These are phyloP conservation scores for Orthosia incerta DNA, from an alignment of 2,888 invertebrate genomes.

Conservation along the genomic window DNA sequence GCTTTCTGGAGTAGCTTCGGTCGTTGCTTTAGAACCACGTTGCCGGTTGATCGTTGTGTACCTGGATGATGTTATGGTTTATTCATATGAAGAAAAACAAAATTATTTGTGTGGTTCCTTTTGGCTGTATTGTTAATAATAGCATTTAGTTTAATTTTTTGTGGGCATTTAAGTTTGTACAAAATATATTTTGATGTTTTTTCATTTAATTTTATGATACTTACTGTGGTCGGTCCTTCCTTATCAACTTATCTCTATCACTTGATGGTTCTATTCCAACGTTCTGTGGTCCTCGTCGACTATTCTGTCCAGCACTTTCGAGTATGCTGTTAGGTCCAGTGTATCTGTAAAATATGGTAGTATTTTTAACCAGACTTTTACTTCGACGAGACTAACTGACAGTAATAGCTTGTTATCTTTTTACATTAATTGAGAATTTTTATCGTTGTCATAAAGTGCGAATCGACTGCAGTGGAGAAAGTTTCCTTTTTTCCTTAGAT, in stretches of 20 bases:
- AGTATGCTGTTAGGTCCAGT: constrained; percentile 70
- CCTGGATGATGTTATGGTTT: constrained; percentile 71
- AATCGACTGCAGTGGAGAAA: too few species aligned
- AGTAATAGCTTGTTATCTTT: too few species aligned
- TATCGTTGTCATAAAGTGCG: too few species aligned
- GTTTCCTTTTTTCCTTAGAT: too few species aligned
- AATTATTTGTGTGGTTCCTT: neutral
- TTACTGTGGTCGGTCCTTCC: constrained; percentile 90
- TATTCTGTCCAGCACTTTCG: constrained; percentile 74
- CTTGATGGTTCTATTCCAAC: constrained; percentile 86
- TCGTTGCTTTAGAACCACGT: constrained; percentile 86
- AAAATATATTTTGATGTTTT: too few species aligned
- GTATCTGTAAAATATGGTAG: constrained; percentile 22
- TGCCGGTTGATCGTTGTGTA: constrained; percentile 92
- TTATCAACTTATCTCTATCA: constrained; percentile 76
- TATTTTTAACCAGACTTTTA: neutral
- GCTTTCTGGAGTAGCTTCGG: constrained; percentile 74
- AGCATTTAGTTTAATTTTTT: too few species aligned
- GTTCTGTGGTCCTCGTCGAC: constrained; percentile 90
- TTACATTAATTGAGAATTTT: too few species aligned
- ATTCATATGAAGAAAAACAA: neutral
- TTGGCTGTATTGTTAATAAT: too few species aligned
- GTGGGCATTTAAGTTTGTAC: too few species aligned
- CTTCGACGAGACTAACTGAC: neutral
- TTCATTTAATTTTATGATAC: constrained; percentile 56